phyloP scores from a whole-genome alignment of 1,140 invertebrate genomes.

The Apis dorsata region DNA sequence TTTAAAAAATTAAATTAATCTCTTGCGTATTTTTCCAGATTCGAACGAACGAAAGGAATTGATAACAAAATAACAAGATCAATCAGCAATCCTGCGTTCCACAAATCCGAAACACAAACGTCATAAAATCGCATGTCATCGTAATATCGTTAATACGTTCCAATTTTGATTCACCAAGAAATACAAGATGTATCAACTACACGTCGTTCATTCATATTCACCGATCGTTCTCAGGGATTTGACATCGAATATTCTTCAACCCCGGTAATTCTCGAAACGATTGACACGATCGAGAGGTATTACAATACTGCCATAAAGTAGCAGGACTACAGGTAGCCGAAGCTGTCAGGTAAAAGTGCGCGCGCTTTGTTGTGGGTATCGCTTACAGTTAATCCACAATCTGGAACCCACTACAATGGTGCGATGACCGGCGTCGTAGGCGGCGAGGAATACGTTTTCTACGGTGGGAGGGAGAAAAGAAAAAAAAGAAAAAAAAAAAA shows the following conservation, averaged over 20 bases:
- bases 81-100: no score
- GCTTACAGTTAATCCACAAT: conserved; percentile 60
- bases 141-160: no score
- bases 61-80: no score
- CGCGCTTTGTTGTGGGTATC: conserved; percentile 53
- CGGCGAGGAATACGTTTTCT: conserved; percentile 12
- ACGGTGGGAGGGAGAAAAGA: not conserved
- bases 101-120: no score
- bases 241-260: not conserved
- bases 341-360: conserved; percentile 39
- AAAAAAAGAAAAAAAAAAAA: conserved; percentile 25
- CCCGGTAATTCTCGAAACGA: not conserved
- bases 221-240: not conserved
- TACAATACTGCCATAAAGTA: conserved; percentile 29
- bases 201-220: not conserved
- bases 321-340: conserved; percentile 33
- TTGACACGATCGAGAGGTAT: conserved; percentile 22
- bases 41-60: no score
- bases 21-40: no score
- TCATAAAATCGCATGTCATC: no score
- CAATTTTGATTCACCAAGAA: not conserved
- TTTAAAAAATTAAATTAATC: no score
- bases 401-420: conserved; percentile 44
- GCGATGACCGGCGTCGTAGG: conserved; percentile 44
- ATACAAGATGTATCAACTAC: not conserved